phyloP scores from a whole-genome alignment of 2,113 vertebrate species.

The Dromiciops gliroides region DNA sequence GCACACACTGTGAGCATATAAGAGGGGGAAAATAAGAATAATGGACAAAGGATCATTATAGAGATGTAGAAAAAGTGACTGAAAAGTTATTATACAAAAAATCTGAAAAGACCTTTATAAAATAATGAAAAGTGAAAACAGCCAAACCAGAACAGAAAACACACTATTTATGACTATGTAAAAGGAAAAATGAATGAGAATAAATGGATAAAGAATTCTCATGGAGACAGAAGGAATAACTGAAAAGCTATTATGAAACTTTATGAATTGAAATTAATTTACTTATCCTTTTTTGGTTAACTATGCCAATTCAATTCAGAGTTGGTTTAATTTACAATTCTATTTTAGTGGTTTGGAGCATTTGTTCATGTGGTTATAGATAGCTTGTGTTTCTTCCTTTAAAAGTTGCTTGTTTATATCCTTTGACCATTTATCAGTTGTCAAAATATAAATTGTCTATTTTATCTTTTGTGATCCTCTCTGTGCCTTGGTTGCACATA shows the following conservation, averaged over 20 bases:
- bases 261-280: slow-evolving; percentile 2
- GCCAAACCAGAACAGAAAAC: background rate
- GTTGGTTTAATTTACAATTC: background rate
- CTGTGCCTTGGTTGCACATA: background rate
- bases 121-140: background rate
- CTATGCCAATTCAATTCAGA: background rate
- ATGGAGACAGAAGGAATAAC: background rate
- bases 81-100: background rate
- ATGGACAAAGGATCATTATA: background rate
- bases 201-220: background rate
- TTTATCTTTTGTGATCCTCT: background rate
- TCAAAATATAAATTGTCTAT: background rate
- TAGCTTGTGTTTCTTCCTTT: background rate
- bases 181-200: background rate
- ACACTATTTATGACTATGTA: background rate
- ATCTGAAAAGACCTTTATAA: background rate
- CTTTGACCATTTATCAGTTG: background rate
- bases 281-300: background rate
- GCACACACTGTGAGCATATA: background rate
- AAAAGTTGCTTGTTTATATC: background rate
- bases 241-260: background rate
- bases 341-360: background rate
- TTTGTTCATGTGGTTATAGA: background rate
- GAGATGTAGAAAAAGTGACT: background rate
- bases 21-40: background rate